Evolutionary conservation across 2,113 vertebrate species (phyloP).

Genomic region (Falco punctatus): DNA sequence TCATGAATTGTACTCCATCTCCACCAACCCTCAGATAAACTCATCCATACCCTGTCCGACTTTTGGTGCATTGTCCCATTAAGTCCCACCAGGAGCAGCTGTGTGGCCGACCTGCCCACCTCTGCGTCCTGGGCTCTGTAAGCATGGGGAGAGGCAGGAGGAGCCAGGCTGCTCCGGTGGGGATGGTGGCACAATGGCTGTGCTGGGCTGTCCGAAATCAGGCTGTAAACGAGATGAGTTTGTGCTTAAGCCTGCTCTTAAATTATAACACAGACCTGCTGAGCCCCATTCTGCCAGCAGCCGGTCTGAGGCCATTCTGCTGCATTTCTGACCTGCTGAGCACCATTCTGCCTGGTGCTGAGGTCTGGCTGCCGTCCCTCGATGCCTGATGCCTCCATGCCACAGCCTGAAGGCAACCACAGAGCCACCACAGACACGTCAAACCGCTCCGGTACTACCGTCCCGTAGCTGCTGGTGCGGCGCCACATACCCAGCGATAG

Average conservation of each 20-base stretch:
- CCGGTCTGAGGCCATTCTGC: too few relatives aligned
- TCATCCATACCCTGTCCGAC: not conserved
- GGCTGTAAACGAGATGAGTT: not conserved
- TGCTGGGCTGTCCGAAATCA: not conserved
- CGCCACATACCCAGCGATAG: too few relatives aligned
- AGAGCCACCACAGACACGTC: not conserved
- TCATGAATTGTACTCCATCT: fast-evolving
- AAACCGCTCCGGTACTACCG: not conserved
- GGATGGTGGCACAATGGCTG: fast-evolving
- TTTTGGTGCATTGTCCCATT: not conserved
- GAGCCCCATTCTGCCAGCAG: not conserved
- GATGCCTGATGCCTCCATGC: not conserved
- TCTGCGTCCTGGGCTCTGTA: not conserved
- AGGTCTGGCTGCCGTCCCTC: too few relatives aligned
- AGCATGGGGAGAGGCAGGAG: not conserved
- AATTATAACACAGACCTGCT: not conserved
- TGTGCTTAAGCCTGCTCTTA: not conserved
- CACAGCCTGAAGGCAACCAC: not conserved
- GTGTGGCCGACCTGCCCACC: not conserved
- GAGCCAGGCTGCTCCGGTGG: not conserved
- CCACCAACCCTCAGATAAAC: not conserved
- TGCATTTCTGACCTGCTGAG: too few relatives aligned
- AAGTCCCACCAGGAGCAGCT: not conserved
- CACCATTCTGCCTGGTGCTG: not conserved
- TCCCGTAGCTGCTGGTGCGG: not conserved